Base-by-base conservation (phyloP, 2,797 vertebrate species). In the Hemibagrus guttatus region DNA sequence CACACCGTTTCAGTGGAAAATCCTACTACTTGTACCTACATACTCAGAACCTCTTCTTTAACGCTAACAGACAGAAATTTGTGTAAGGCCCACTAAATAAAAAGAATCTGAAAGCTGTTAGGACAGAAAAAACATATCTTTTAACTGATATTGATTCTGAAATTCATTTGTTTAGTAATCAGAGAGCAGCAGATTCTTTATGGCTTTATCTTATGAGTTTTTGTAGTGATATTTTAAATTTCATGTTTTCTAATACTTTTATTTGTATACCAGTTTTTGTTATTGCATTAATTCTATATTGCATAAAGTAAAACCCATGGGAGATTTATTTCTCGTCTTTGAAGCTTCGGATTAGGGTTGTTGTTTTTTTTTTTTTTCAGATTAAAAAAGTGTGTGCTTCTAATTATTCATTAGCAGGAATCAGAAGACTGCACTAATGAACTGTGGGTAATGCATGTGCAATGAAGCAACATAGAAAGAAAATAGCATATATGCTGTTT, bases 301-400 rank as follows among this genome's bases (percentile, higher is more conserved):
- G 46, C 83, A 84, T 87, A 89, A 80, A 74, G 79, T 59, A 12
- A 75, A 61, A 69, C 26, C 39, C 83, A 39, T 56, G 0, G 13
- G 87, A 84, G 78, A 87, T 88, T 84, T 23, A 78, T 85, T 84
- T 68, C 6, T 56, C 23, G 71, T 85, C 84, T 88, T 87, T 84
- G 39, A 89, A 87, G 52, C 58, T 74, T 58, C 63, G 63, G 14
- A 84, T 66, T 39, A 3, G 8, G 46, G 6, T 49, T n/a, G n/a
- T n/a, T n/a, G n/a, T n/a, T n/a, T n/a, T n/a, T n/a, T n/a, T n/a
- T n/a, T 39, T 49, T 49, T 49, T 49, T 49, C 46, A 49, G 46
- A 49, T 49, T 49, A 6, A 49, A 49, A 49, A 49, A 26, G 19
- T 84, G 35, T 84, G 81, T 84, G 49, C 64, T 79, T 87, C 21